Conservation (phyloP, 2,797 vertebrate genomes). For the Steatocranus sp. region DNA sequence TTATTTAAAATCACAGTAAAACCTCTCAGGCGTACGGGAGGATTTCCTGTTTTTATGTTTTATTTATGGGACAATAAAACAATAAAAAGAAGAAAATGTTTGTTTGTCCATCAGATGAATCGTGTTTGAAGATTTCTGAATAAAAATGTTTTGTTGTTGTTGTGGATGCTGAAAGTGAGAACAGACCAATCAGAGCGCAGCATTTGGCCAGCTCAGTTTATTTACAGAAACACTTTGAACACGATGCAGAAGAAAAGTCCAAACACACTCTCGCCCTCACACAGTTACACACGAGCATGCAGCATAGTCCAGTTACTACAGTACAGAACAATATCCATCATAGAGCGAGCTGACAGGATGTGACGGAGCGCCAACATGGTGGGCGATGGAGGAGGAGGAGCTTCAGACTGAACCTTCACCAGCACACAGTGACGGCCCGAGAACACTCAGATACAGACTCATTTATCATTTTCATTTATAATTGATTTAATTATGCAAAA, state of each 20-base stretch:
- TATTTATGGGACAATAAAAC: neutral
- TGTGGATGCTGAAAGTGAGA: neutral
- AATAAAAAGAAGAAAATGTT: neutral
- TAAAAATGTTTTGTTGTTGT: neutral
- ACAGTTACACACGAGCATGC: conserved; percentile 61
- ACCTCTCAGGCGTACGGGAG: neutral
- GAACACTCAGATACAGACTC: neutral
- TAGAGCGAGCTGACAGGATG: conserved; percentile 27
- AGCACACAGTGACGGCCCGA: neutral
- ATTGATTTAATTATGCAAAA: neutral
- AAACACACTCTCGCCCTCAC: neutral
- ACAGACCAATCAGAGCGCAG: conserved; percentile 8
- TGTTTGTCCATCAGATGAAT: neutral
- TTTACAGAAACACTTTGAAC: conserved; percentile 61
- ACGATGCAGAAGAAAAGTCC: conserved; percentile 39
- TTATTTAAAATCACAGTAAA: neutral
- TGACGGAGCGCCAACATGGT: neutral
- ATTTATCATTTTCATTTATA: fast-evolving
- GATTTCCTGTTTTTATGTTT: neutral
- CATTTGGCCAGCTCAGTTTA: conserved; percentile 50
- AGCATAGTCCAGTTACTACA: conserved; percentile 44
- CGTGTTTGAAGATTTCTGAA: neutral
- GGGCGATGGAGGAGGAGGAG: neutral
- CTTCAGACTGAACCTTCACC: neutral
- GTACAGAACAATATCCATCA: conserved; percentile 44